A percentile compares a stretch with the other conserved stretches of the same genome.
These are phyloP conservation scores for Campylomormyrus tamandua DNA, from an alignment of 2,113 vertebrate species.

Conservation along the genomic window DNA sequence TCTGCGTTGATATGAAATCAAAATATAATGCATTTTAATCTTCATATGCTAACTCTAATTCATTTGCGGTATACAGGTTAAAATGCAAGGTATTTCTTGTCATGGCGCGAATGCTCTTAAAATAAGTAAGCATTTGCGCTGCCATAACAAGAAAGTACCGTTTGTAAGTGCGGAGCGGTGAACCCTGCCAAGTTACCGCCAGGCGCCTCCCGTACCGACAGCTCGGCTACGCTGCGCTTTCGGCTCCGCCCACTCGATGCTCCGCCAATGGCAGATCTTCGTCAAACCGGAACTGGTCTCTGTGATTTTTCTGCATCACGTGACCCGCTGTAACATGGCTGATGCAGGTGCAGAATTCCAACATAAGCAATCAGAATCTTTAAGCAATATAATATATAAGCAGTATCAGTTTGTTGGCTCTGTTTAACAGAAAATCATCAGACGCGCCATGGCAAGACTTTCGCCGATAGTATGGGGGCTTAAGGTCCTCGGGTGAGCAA, in stretches of 20 bases:
- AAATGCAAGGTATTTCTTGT: too few species aligned
- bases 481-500: slow-evolving; percentile 49
- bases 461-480: slow-evolving; percentile 36
- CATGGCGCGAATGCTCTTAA: too few species aligned
- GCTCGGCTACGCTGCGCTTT: background rate
- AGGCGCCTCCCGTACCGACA: background rate
- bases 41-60: too few species aligned
- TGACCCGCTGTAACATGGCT: background rate
- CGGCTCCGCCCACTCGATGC: background rate
- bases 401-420: background rate
- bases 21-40: too few species aligned
- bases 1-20: too few species aligned
- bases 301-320: background rate
- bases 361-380: background rate
- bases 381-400: background rate
- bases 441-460: slow-evolving; percentile 45
- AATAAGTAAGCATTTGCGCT: too few species aligned
- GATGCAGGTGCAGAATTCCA: background rate
- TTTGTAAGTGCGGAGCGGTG: too few species aligned
- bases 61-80: too few species aligned
- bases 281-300: background rate
- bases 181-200: background rate
- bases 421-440: background rate
- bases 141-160: too few species aligned
- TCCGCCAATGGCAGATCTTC: background rate